Conservation (phyloP, 1,140 invertebrate species). For the Ceratosolen solmsi region DNA sequence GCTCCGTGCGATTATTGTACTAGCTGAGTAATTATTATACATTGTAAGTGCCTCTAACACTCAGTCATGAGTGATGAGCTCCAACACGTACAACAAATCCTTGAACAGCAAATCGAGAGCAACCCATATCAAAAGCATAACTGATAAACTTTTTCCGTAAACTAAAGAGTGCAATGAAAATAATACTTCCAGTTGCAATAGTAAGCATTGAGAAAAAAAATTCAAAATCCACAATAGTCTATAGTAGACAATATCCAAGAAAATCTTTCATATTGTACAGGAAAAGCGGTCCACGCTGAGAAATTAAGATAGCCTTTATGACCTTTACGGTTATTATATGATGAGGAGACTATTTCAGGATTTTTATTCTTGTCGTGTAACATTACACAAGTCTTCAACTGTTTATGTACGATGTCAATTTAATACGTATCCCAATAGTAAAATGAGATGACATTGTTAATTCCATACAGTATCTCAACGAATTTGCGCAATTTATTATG, state of each 20-base stretch:
- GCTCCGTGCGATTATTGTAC: not conserved
- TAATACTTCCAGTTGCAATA: no score
- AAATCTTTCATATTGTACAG: no score
- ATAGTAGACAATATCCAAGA: no score
- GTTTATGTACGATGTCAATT: slow-evolving; percentile 27
- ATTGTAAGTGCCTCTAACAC: slow-evolving; percentile 29
- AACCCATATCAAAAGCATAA: not conserved
- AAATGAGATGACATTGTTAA: not conserved
- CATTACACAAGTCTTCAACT: not conserved
- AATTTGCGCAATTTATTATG: slow-evolving; percentile 4
- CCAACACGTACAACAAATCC: not conserved
- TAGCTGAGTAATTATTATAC: slow-evolving; percentile 65
- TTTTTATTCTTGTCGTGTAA: not conserved
- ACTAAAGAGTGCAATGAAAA: no score
- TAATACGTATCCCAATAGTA: not conserved
- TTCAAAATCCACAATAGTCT: no score
- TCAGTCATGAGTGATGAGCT: no score
- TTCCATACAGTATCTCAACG: not conserved
- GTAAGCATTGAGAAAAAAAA: no score
- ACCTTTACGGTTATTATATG: slow-evolving; percentile 35
- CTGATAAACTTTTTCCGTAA: no score
- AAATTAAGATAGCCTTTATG: not conserved
- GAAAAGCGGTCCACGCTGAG: no score
- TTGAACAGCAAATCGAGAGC: not conserved
- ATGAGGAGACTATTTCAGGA: slow-evolving; percentile 2